Base-by-base conservation (phyloP, 2,888 invertebrate species). In the Nematopogon swammerdamellus region DNA sequence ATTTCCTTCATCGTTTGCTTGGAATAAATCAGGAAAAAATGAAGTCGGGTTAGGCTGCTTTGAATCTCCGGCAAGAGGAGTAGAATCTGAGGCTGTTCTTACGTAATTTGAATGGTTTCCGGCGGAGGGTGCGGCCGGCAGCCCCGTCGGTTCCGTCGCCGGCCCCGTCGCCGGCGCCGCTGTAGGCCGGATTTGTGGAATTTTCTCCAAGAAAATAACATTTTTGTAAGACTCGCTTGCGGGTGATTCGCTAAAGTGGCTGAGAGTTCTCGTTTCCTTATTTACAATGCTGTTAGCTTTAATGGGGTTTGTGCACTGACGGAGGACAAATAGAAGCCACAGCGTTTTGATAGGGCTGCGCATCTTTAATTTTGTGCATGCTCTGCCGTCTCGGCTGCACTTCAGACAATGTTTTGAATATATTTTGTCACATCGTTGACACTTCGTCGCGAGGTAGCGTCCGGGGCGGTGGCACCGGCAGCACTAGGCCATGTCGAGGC, bases 41-140 rank as follows among this genome's bases (percentile, higher is more conserved):
- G 62, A 58, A 20, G 5, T 45, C 36, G 36, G 36, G 36, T 36
- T 14, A 19, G 20, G 16, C 20, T 10, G 45, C 19, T 19, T 19
- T 14, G 19, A 19, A 19, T 54, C 55, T 51, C 53, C 57, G 55
- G 52, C 57, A 60, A 53, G 57, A 59, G 53, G 59, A 57, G 52
- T 54, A 56, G 56, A 54, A 57, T 53, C 59, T 62, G 56, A n/a
- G 16, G 18, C 45, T 20, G 19, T 45, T 18, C 57, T 63, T 61
- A 63, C 62, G 61, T 58, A 63, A 65, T 72, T 72, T 57, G 70
- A 68, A 75, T 75, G 73, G 64, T 69, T 72, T 79, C 79, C 79
- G 75, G 64, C 53, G 58, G 63, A 62, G n/a, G n/a, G n/a, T 58
- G 61, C 66, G 59, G 59, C 65, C 52, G 63, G 63, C 65, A 63